A percentile compares a stretch with the other conserved stretches of the same genome.
Evolutionary conservation across 2,888 invertebrate genomes (phyloP).

Genomic region (Choreutis nemorana): DNA sequence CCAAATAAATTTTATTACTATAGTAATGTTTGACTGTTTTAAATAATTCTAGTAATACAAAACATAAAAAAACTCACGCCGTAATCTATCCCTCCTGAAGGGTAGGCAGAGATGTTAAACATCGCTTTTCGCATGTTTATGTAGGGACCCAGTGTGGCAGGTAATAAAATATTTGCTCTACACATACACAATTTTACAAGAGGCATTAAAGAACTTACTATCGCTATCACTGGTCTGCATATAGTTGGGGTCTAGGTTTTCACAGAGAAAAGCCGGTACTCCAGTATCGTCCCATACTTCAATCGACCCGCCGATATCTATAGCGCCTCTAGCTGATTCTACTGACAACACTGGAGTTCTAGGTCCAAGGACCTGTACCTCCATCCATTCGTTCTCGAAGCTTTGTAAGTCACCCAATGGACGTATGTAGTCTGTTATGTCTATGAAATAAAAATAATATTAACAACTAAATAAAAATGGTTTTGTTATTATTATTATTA

Average conservation of each 20-base stretch:
- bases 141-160: too few species aligned
- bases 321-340: conserved; percentile 27
- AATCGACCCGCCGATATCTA: conserved; percentile 37
- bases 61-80: too few species aligned
- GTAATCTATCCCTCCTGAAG: too few species aligned
- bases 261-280: conserved; percentile 68
- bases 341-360: conserved; percentile 47
- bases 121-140: too few species aligned
- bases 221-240: conserved; percentile 47
- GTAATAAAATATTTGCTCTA: too few species aligned
- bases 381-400: conserved; percentile 93
- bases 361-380: conserved; percentile 78
- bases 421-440: conserved; percentile 65
- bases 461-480: background rate
- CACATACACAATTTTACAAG: too few species aligned
- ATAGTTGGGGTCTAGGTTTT: conserved; percentile 65
- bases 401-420: conserved; percentile 79
- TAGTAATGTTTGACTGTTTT: too few species aligned
- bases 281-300: conserved; percentile 42
- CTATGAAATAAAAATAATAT: conserved; percentile 15
- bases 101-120: too few species aligned
- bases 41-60: too few species aligned
- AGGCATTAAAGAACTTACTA: too few species aligned
- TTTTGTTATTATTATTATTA: too few species aligned
- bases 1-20: too few species aligned